Conservation (phyloP, 1,140 invertebrate genomes). For the Galleria mellonella region DNA sequence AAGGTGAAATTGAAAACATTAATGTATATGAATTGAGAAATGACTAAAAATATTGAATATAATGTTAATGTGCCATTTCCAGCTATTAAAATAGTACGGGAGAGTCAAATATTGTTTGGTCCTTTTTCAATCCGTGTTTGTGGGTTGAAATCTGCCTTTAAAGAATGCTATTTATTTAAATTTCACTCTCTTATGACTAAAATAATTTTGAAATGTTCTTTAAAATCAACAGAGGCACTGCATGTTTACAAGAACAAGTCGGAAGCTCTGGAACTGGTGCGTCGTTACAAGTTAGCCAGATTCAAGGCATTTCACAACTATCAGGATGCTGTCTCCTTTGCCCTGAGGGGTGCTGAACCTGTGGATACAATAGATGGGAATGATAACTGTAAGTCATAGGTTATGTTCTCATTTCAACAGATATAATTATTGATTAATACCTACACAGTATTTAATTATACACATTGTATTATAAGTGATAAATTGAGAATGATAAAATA, state of each 20-base stretch:
- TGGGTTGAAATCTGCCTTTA: background rate
- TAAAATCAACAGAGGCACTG: slow-evolving; percentile 46
- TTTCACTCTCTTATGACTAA: background rate
- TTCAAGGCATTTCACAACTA: slow-evolving; percentile 84
- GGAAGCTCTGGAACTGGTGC: slow-evolving; percentile 82
- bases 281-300: slow-evolving; percentile 82
- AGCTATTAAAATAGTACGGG: no score
- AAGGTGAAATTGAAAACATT: no score
- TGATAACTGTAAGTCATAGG: slow-evolving; percentile 50
- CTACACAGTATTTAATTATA: no score
- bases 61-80: no score
- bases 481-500: no score
- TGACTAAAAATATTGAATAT: no score
- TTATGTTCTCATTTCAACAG: background rate
- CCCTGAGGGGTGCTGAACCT: slow-evolving; percentile 66
- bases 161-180: no score
- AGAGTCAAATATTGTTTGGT: no score
- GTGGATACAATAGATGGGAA: slow-evolving; percentile 43
- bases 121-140: no score
- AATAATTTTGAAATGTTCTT: background rate
- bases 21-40: no score
- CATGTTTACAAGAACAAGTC: slow-evolving; percentile 81
- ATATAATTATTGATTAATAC: background rate
- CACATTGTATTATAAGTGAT: no score
- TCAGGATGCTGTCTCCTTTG: slow-evolving; percentile 84